Base-by-base conservation (phyloP, 2,113 vertebrate genomes). In the Eudyptes chrysolophus region DNA sequence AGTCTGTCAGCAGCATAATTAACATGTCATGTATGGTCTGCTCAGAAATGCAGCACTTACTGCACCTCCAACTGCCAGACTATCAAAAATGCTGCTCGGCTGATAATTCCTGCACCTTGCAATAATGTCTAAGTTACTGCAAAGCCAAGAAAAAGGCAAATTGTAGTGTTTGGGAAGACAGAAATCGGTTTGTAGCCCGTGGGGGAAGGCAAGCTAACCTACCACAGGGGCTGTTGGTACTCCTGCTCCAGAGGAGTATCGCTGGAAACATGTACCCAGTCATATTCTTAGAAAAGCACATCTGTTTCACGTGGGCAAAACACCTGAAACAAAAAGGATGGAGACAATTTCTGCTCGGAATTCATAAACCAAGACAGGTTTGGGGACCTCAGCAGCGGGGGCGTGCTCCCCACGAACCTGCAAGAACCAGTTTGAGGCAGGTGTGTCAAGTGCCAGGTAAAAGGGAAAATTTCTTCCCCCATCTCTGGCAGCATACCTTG, bases 1-100 rank as follows among this genome's bases (percentile, higher is more conserved):
- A 51, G 57, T 32, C 84, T 48, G 57, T 87, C 92, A 92, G 84
- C 65, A 85, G 74, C 34, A 27, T 84, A 92, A 96, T 96, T 95
- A 96, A 87, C 40, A 22, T 20, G 38, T 87, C 87, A 79, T 3
- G 13, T 49, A 38, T 17, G 34, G 46, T 64, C 81, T 89, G 51
- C 66, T 87, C 52, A 60, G 54, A 93, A 94, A 76, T 20, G 32
- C 78, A 87, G 65, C 44, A 34, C 60, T 76, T 70, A 15, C 54
- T 70, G 51, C 42, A 75, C 19, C 36, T 84, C 60, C 89, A 87
- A 18, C 65, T 52, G 27, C 69, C 61, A 81, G 65, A 20, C 49
- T 74, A 64, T 16, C 13, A 32, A 61, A 90, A 94, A 55, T 32
- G 36, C 44, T 82, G 81, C 70, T 74, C 2, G 1, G 32, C 42